These are phyloP conservation scores for Podarcis siculus DNA, from an alignment of 2,797 vertebrate species.

Conservation along the genomic window DNA sequence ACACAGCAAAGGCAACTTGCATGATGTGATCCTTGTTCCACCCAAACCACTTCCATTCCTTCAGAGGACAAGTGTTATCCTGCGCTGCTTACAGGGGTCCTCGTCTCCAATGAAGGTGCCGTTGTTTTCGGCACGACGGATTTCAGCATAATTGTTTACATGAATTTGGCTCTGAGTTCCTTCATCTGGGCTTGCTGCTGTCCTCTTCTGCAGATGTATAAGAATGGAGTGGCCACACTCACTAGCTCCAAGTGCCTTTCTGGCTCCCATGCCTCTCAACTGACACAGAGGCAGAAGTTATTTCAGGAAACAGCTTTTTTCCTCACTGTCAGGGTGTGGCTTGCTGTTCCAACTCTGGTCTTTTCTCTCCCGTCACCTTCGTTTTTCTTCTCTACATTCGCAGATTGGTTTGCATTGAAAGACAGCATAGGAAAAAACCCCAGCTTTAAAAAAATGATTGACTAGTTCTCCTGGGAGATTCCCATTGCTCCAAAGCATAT, in stretches of 20 bases:
- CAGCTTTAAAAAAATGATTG: neutral
- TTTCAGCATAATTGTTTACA: neutral
- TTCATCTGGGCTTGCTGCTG: neutral
- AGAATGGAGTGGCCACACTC: neutral
- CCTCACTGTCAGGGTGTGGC: neutral
- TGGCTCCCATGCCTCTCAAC: neutral
- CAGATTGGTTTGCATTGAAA: neutral
- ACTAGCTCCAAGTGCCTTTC: neutral
- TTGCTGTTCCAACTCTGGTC: neutral
- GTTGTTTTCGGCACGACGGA: neutral
- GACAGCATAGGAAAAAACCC: neutral
- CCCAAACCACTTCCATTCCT: neutral
- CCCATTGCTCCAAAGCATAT: neutral
- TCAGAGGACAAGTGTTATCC: neutral
- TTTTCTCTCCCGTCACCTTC: neutral
- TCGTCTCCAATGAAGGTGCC: neutral
- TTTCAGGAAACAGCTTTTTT: neutral
- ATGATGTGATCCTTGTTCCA: neutral
- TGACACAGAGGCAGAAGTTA: neutral
- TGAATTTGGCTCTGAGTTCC: neutral
- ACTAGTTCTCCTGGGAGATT: neutral
- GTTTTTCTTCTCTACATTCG: fast-evolving
- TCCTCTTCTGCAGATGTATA: neutral
- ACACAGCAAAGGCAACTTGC: neutral
- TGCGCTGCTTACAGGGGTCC: neutral